Evolutionary conservation across 2,888 invertebrate genomes (phyloP).

Genomic region (Apodemia zela): DNA sequence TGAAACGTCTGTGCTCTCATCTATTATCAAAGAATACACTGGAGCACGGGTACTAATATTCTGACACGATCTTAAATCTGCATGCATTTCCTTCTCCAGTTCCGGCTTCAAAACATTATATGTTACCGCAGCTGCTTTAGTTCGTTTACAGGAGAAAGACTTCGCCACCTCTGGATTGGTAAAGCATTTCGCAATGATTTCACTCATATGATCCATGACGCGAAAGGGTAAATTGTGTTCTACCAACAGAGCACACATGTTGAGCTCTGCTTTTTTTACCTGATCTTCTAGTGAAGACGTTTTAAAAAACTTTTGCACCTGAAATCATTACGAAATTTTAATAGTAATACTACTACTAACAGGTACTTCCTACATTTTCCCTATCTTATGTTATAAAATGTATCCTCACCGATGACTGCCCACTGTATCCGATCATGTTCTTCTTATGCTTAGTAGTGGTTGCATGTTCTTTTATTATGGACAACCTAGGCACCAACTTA

Average conservation of each 20-base stretch:
- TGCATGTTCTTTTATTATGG: not conserved
- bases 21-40: not conserved
- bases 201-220: conserved; percentile 20
- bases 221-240: no score
- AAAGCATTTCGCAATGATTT: not conserved
- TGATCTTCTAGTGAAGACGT: conserved; percentile 3
- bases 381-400: no score
- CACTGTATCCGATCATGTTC: not conserved
- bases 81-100: not conserved
- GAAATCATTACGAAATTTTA: no score
- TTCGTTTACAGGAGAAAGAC: not conserved
- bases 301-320: conserved; percentile 4
- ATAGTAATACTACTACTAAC: no score
- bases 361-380: no score
- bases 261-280: conserved; percentile 18
- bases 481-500: no score
- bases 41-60: not conserved
- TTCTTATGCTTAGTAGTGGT: not conserved
- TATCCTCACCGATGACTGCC: not conserved
- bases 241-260: conserved; percentile 3
- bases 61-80: not conserved
- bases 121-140: not conserved
- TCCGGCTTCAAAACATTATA: not conserved
- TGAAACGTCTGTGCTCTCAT: not conserved
- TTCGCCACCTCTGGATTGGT: not conserved